Base-by-base conservation (phyloP, 2,888 invertebrate species). In the Halictus quadricinctus region DNA sequence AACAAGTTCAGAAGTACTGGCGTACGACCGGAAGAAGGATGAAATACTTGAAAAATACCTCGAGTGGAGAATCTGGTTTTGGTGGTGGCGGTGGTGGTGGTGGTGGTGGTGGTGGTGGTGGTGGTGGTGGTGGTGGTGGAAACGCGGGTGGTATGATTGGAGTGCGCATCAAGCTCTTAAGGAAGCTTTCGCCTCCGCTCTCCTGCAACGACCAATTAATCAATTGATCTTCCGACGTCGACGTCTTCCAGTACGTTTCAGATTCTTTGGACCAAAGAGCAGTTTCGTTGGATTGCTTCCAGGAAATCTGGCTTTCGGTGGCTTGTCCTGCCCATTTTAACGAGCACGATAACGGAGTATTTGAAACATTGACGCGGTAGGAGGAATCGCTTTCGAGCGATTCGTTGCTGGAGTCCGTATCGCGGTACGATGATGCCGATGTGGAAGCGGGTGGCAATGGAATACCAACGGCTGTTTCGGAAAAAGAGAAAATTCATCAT, bases 1-100 rank as follows among this genome's bases (percentile, higher is more conserved):
- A n/a, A 46, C 43, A n/a, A 66, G 48, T n/a, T 72, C 6, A 21
- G 18, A 15, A 13, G 25, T 54, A 73, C 7, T 15, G 60, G 0
- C 10, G 41, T 10, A 69, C 10, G 4, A 70, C 18, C 21, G 8
- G n/a, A 8, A 15, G 7, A 64, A 50, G 36, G 36, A 0, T 21
- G 21, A 0, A 72, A 70, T 29, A 25, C 76, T 75, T 54, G 21
- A 76, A 76, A 64, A 41, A 91, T 93, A 95, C 95, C 81, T 95
- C 94, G 58, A 95, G 95, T 41, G 95, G 95, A n/a, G 95, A 95
- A 90, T 95, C 95, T 4, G 95, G 95, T 88, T 95, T 95, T 1
- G 95, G 95, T 21, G 95, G 95, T 1, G 94, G 91, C 25, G 95
- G 95, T 1, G 94, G 91, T 1, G 95, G 95, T 21, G 95, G 95